Evolutionary conservation across 2,888 invertebrate genomes (phyloP).

Genomic region (Labia minor): DNA sequence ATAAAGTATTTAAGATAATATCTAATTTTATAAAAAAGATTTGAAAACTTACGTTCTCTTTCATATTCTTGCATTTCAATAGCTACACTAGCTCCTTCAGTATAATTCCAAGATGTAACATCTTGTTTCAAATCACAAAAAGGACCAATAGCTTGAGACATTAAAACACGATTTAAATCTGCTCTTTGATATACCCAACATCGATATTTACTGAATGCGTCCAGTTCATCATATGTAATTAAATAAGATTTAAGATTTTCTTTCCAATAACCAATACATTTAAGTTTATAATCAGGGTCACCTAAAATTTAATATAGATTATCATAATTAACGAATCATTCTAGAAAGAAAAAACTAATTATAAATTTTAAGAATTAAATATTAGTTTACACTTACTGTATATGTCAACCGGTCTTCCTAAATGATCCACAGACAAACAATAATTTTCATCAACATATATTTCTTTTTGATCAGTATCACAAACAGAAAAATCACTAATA

Average conservation of each 20-base stretch:
- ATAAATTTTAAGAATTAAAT: too few species aligned
- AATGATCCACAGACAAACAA: conserved; percentile 90
- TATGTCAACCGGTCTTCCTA: conserved; percentile 88
- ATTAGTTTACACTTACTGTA: conserved; percentile 64
- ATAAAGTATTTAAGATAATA: conserved; percentile 20
- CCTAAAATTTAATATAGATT: conserved; percentile 41
- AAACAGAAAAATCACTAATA: conserved; percentile 91
- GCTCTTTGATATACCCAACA: conserved; percentile 97
- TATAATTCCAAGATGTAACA: conserved; percentile 76
- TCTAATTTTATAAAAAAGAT: conserved; percentile 8
- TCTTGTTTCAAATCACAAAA: conserved; percentile 84
- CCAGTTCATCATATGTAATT: conserved; percentile 90
- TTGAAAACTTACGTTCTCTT: conserved; percentile 58
- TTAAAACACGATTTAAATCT: conserved; percentile 75
- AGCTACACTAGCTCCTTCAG: conserved; percentile 86
- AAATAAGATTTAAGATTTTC: conserved; percentile 94
- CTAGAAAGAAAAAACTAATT: conserved; percentile 21
- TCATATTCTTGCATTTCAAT: conserved; percentile 86
- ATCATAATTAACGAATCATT: too few species aligned
- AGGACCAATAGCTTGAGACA: conserved; percentile 81
- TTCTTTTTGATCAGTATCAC: conserved; percentile 89
- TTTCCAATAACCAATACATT: conserved; percentile 96
- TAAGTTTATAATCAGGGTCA: conserved; percentile 92
- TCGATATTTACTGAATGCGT: conserved; percentile 88
- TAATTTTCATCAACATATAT: conserved; percentile 81